phyloP scores from a whole-genome alignment of 2,113 vertebrate genomes.

The Amblyornis subalaris region DNA sequence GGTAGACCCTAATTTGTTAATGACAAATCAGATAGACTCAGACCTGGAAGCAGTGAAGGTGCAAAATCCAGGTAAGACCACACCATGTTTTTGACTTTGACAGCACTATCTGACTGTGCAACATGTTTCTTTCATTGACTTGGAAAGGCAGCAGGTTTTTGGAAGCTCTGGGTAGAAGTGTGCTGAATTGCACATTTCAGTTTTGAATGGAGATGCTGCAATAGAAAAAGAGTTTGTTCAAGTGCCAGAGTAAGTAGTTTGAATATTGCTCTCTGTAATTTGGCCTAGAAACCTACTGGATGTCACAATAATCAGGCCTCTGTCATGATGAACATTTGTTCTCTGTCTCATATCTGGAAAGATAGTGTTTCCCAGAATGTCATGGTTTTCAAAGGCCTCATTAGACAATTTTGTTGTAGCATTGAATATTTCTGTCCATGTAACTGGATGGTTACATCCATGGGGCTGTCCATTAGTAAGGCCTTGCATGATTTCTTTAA shows the following conservation, averaged over 20 bases:
- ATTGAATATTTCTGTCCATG: not conserved
- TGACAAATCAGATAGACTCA: not conserved
- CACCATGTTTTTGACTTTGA: fast-evolving
- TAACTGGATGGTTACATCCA: not conserved
- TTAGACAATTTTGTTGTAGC: not conserved
- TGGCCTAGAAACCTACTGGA: not conserved
- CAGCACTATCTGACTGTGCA: not conserved
- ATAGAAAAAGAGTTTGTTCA: not conserved
- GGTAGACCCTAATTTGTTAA: not conserved
- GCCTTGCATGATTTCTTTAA: not conserved
- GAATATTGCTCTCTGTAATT: not conserved
- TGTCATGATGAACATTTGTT: not conserved
- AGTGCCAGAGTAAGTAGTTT: not conserved
- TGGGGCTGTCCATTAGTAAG: not conserved
- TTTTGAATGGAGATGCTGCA: fast-evolving
- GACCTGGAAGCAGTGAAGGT: not conserved
- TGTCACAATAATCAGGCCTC: not conserved
- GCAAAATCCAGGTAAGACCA: not conserved
- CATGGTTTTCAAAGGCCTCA: not conserved
- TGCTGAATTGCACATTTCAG: not conserved
- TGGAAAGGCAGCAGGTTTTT: not conserved
- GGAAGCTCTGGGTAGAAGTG: not conserved
- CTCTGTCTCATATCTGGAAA: not conserved
- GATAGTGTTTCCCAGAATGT: not conserved
- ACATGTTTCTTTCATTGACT: not conserved